These are phyloP conservation scores for Melipona bicolor DNA, from an alignment of 2,888 invertebrate species.

Conservation along the genomic window DNA sequence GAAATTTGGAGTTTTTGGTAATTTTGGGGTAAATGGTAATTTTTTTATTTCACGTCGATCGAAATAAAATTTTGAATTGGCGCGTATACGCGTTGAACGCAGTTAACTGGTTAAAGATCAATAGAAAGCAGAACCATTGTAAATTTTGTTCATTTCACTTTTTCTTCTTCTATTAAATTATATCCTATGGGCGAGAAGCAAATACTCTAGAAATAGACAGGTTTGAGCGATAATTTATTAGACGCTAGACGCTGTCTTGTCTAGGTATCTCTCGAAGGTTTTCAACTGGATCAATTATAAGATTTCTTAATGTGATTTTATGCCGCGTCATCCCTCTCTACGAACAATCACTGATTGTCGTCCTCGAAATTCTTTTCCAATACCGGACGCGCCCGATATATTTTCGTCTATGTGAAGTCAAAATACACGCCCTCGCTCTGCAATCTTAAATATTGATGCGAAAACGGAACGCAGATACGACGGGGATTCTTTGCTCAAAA, in stretches of 20 bases:
- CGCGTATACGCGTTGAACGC: too few species aligned
- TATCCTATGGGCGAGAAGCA: neutral
- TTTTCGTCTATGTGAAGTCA: neutral
- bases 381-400: neutral
- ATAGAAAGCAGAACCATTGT: neutral
- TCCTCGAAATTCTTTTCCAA: neutral
- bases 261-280: slow-evolving; percentile 4
- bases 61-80: too few species aligned
- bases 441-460: too few species aligned
- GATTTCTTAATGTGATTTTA: slow-evolving; percentile 39
- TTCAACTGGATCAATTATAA: slow-evolving; percentile 35
- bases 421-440: neutral
- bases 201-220: neutral
- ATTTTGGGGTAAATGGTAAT: too few species aligned
- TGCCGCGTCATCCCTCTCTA: neutral
- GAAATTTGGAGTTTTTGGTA: too few species aligned
- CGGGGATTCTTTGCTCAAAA: neutral
- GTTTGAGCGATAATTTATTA: neutral
- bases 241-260: neutral
- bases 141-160: neutral
- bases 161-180: neutral
- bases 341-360: slow-evolving; percentile 10
- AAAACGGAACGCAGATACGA: neutral
- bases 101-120: too few species aligned
- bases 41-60: too few species aligned